Evolutionary conservation across 1,140 invertebrate species (phyloP), one percentile per base, ranked within the genome.

Genomic region (Dinothrombium tinctorium): DNA sequence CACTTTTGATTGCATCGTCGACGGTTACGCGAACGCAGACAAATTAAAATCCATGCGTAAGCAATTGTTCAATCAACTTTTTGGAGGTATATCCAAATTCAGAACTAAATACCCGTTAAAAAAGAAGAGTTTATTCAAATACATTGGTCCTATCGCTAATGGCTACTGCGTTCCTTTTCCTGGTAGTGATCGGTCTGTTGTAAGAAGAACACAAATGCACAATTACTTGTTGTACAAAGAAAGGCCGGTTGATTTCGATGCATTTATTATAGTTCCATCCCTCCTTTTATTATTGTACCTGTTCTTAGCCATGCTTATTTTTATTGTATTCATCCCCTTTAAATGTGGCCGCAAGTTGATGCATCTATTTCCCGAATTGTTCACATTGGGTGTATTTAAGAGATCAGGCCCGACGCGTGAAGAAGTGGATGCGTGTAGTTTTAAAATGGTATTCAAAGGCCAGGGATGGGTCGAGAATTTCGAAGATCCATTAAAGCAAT

Each of bases 1-100:
- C 15, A 87, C 81, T 12, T 83, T 76, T 72, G 70, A 81, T 50
- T 81, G 76, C 1, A 66, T 72, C 1, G 65, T 89, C 28, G 59
- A 81, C 58, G 71, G 75, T 12, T 51, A 79, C 40, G 67, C 70
- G 4, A 57, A 76, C 54, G 48, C 53, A 1, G 50, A 64, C 38
- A 71, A 83, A 51, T 54, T 84, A 20, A 44, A 14, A 21, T 32
- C 38, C 7, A 14, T 45, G 11, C 5, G 44, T 14, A 43, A 22
- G 21, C 32, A 46, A 17, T 19, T 45, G n/a, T 45, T 21, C 21
- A 7, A 11, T 8, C 5, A 32, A 21, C 9, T 41, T 31, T 26
- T 26, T 40, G 23, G 23, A 6, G n/a, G 17, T 17, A 32, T 32
- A 14, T 17, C 5, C n/a, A 12, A 38, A 38, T 38, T 23, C 26